These are phyloP conservation scores for Lithophane semibrunnea DNA, from an alignment of 2,888 invertebrate species.

Conservation along the genomic window DNA sequence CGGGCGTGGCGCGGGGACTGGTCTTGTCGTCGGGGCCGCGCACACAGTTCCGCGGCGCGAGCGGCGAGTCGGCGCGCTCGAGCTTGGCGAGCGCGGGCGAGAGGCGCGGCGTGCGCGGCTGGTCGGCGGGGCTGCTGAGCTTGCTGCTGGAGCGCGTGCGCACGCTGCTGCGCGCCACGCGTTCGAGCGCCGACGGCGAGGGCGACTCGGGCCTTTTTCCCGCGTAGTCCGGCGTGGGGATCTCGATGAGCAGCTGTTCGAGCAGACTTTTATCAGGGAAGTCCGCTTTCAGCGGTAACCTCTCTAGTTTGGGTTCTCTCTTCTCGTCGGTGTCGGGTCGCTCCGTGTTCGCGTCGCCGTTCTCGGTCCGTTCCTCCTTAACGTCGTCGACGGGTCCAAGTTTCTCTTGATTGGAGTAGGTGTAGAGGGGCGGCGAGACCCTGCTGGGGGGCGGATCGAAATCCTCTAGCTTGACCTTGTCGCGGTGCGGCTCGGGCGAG, in stretches of 20 bases:
- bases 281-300: conserved; percentile 85
- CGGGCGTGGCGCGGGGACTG: conserved; percentile 73
- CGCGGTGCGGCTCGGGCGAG: conserved; percentile 38
- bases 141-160: conserved; percentile 93
- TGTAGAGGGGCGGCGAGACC: conserved; percentile 94
- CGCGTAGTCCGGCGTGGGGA: conserved; percentile 91
- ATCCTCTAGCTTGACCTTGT: conserved; percentile 81
- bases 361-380: conserved; percentile 89
- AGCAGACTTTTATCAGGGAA: conserved; percentile 91
- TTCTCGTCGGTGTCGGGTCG: conserved; percentile 61
- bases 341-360: conserved; percentile 74
- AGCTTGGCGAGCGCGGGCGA: conserved; percentile 77
- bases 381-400: conserved; percentile 65
- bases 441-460: conserved; percentile 93
- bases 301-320: conserved; percentile 77
- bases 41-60: conserved; percentile 56
- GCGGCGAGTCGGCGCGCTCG: conserved; percentile 77
- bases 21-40: conserved; percentile 77
- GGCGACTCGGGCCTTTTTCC: conserved; percentile 87
- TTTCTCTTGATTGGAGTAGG: conserved; percentile 94
- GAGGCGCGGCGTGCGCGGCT: conserved; percentile 84
- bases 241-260: conserved; percentile 96
- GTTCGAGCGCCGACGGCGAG: conserved; percentile 86
- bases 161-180: conserved; percentile 89
- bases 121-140: conserved; percentile 92